phyloP scores from a whole-genome alignment of 2,113 vertebrate genomes.

The Cathartes aura region DNA sequence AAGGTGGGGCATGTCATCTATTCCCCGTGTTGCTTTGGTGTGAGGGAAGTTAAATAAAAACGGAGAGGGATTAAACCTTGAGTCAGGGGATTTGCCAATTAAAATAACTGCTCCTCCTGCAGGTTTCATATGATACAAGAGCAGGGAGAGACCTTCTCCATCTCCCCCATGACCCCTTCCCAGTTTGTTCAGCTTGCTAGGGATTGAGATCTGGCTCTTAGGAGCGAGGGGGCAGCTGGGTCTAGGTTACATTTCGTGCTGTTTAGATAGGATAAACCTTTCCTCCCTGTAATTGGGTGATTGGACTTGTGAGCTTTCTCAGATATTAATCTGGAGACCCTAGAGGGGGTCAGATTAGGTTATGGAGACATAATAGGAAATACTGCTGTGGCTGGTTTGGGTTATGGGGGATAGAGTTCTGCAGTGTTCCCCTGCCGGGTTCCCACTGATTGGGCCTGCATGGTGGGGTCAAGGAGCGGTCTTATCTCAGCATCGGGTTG shows the following conservation, averaged over 20 bases:
- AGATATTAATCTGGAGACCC: constrained; percentile 69
- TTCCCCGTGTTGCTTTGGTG: background rate
- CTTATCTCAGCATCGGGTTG: background rate
- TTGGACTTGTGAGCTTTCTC: constrained; percentile 62
- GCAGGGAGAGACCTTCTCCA: constrained; percentile 9
- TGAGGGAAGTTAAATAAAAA: background rate
- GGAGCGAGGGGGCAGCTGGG: constrained; percentile 4
- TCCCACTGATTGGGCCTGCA: background rate
- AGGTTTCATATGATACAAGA: constrained; percentile 35
- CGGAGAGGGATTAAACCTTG: constrained; percentile 15
- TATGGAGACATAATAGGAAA: constrained; percentile 80
- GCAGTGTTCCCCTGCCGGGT: background rate
- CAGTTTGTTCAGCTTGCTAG: constrained; percentile 64
- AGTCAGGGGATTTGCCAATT: constrained; percentile 38
- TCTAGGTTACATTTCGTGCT: constrained; percentile 67
- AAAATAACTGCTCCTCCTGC: constrained; percentile 49
- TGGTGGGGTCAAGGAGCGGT: background rate
- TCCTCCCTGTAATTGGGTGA: constrained; percentile 69
- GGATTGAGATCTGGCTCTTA: constrained; percentile 55
- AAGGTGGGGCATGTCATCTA: background rate
- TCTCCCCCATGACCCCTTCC: constrained; percentile 3
- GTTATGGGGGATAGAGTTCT: constrained; percentile 54
- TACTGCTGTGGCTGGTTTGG: constrained; percentile 68
- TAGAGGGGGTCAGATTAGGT: constrained; percentile 68
- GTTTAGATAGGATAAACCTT: constrained; percentile 77